These are phyloP conservation scores for Ormyrus labotus DNA, from an alignment of 2,888 invertebrate genomes.

Conservation along the genomic window DNA sequence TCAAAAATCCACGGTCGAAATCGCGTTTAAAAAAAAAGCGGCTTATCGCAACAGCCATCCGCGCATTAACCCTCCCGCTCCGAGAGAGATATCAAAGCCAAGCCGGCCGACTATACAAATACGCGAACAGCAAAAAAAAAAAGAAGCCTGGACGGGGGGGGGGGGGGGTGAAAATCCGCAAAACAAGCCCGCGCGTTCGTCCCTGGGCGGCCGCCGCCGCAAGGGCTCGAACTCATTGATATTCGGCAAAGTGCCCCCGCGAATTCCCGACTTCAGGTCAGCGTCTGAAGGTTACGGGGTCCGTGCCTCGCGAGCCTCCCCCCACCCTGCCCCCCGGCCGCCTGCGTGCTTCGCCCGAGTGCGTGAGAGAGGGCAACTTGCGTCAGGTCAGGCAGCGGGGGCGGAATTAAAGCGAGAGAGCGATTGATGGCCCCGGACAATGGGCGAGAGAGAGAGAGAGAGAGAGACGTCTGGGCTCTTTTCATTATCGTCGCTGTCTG, in stretches of 20 bases:
- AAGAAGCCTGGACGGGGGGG: too few relatives aligned
- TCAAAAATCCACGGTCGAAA: too few relatives aligned
- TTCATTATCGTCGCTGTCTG: background rate
- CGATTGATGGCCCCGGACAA: slow-evolving; percentile 22
- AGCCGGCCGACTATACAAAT: too few relatives aligned
- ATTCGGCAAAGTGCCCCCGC: slow-evolving; percentile 37
- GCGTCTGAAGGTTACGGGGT: slow-evolving; percentile 41
- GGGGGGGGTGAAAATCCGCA: too few relatives aligned
- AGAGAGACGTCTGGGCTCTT: background rate
- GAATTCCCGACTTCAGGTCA: slow-evolving; percentile 35
- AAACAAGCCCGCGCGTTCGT: too few relatives aligned
- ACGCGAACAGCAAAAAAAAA: too few relatives aligned
- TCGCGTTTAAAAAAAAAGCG: too few relatives aligned
- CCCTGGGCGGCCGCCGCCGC: background rate
- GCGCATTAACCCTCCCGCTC: too few relatives aligned
- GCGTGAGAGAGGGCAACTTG: slow-evolving; percentile 67
- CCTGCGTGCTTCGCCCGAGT: slow-evolving; percentile 58
- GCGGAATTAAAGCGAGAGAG: slow-evolving; percentile 21
- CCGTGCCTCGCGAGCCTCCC: slow-evolving; percentile 1
- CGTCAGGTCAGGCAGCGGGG: slow-evolving; percentile 71
- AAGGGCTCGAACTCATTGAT: slow-evolving; percentile 29
- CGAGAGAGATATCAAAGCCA: too few relatives aligned
- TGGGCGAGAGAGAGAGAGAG: background rate
- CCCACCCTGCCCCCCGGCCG: background rate
- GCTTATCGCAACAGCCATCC: background rate